Evolutionary conservation across 2,113 vertebrate genomes (phyloP).

Genomic region (Ariopsis seemanni): DNA sequence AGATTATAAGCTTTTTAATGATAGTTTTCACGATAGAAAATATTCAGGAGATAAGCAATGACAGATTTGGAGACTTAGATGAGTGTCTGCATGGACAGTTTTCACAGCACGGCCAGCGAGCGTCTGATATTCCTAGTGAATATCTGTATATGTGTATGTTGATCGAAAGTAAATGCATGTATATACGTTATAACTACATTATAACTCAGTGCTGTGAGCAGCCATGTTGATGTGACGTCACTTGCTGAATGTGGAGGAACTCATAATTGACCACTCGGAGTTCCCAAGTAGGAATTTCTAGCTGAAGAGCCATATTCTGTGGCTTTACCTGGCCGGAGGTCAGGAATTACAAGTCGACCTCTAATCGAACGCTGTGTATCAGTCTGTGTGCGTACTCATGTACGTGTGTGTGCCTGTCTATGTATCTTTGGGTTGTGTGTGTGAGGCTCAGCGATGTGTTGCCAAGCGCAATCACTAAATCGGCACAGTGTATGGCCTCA

Average conservation of each 20-base stretch:
- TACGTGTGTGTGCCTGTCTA: not conserved
- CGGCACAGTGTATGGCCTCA: constrained; percentile 41
- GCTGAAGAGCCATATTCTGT: not conserved
- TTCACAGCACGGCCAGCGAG: too few species aligned
- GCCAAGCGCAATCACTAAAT: constrained; percentile 40
- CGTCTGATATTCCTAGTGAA: too few species aligned
- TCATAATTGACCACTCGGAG: not conserved
- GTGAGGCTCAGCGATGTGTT: constrained; percentile 44
- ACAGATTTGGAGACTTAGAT: too few species aligned
- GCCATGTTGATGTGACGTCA: not conserved
- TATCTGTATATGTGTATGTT: not conserved
- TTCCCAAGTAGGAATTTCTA: not conserved
- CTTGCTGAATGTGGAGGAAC: not conserved
- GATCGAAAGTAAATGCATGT: not conserved
- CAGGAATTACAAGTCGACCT: not conserved
- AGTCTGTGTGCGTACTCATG: not conserved
- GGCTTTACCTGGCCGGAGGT: not conserved
- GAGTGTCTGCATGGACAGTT: too few species aligned
- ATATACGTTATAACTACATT: not conserved
- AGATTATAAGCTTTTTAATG: too few species aligned
- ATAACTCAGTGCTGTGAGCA: not conserved
- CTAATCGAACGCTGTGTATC: not conserved
- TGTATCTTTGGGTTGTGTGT: not conserved
- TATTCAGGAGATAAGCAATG: too few species aligned
- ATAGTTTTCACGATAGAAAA: too few species aligned